These are phyloP conservation scores for Emys orbicularis DNA, from an alignment of 2,797 vertebrate species.

Conservation along the genomic window DNA sequence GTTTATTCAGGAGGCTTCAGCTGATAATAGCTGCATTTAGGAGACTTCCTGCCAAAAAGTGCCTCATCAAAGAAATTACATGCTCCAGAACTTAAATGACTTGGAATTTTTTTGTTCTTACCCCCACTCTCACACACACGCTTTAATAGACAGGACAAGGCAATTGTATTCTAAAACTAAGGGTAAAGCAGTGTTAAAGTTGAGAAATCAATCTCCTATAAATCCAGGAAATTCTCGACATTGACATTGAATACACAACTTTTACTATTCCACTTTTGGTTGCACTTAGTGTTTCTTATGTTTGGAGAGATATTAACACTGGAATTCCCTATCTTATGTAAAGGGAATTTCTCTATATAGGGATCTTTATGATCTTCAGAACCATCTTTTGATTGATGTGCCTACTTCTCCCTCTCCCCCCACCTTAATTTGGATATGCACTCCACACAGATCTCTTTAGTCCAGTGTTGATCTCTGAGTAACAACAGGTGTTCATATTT, in stretches of 20 bases:
- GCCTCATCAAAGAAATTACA: too few species aligned
- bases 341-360: not conserved
- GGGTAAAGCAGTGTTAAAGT: too few species aligned
- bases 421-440: not conserved
- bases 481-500: not conserved
- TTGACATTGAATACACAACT: not conserved
- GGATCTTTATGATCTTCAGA: not conserved
- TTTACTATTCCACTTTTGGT: not conserved
- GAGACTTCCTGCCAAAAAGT: not conserved
- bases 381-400: not conserved
- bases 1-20: not conserved
- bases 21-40: not conserved
- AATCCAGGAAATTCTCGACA: too few species aligned
- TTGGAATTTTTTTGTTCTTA: too few species aligned
- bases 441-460: not conserved
- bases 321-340: not conserved
- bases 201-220: too few species aligned
- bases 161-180: too few species aligned
- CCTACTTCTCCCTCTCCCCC: too few species aligned
- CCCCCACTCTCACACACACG: too few species aligned
- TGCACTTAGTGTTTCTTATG: not conserved
- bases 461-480: not conserved
- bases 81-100: too few species aligned
- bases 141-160: too few species aligned
- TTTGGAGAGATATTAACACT: not conserved